These are phyloP conservation scores for Porites lutea DNA, from an alignment of 64 coral and sea anemone species.

Conservation along the genomic window DNA sequence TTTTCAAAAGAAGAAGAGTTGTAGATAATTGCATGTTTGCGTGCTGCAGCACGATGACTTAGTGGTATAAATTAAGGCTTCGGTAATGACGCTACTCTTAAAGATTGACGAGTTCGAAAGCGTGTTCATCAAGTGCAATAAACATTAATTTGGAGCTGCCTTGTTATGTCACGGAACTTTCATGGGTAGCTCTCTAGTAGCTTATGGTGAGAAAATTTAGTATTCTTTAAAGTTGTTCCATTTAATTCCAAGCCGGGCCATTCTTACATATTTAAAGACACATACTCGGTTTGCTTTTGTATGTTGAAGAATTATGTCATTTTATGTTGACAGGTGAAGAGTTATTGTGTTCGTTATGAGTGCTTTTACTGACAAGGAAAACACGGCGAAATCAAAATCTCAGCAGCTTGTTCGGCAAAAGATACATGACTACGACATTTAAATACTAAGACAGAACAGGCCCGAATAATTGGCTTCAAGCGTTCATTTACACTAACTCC, in stretches of 20 bases:
- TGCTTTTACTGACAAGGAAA: conserved; percentile 1
- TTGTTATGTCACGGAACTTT: conserved; percentile 19
- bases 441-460: too few relatives aligned
- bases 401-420: neutral
- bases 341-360: neutral
- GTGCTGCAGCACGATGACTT: neutral
- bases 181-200: too few relatives aligned
- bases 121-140: neutral
- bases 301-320: neutral
- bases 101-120: neutral
- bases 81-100: neutral
- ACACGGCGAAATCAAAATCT: neutral
- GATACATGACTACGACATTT: neutral
- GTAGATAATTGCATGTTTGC: neutral
- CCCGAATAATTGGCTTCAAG: too few relatives aligned
- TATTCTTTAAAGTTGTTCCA: too few relatives aligned
- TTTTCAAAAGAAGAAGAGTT: neutral
- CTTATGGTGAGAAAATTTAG: too few relatives aligned
- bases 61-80: neutral
- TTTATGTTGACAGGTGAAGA: neutral
- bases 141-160: neutral
- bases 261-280: too few relatives aligned
- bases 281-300: neutral
- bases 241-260: too few relatives aligned
- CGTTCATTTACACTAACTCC: too few relatives aligned